Evolutionary conservation across 2,888 invertebrate genomes (phyloP), one percentile per base, ranked within the genome.

Genomic region (Cheiracanthium punctorium): DNA sequence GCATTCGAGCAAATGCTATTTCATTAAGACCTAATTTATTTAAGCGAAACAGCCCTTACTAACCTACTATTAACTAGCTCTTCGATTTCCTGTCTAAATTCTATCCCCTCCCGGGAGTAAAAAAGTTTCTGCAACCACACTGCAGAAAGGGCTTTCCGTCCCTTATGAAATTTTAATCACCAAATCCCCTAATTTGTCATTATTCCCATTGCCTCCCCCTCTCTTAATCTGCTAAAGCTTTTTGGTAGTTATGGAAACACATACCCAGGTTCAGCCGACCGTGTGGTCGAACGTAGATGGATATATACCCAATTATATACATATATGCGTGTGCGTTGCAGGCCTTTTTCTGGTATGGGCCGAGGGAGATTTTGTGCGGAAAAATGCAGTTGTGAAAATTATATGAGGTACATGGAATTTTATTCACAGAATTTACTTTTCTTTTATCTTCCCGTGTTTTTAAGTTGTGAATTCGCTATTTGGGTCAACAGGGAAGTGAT

Each of bases 211-310:
- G 28, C 48, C 33, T 20, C 43, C 65, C 10, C 24, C 67, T n/a
- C 52, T 30, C 29, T 32, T 37, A 58, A 71, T 52, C 70, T 28
- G 24, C 65, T 43, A 75, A 67, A 81, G 67, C 48, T 24, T 64
- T 33, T 64, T 33, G 67, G 82, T 84, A 84, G 82, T 84, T 84
- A 84, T 84, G 82, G 82, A 77, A 84, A 84, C 82, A 71, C 72
- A 71, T 71, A 67, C 72, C 33, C 64, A 29, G 24, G 43, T 4
- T 64, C 76, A 32, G 2, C 72, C 32, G 29, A 82, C 71, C 82
- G 41, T 82, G 24, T 24, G 76, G 71, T 24, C 20, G 24, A n/a
- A 12, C 10, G 58, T 24, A 58, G 20, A 1, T 24, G 58, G 37
- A 37, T 37, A 58, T n/a, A n/a, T 58, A 58, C 24, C 58, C 5